Evolutionary conservation across 2,888 invertebrate species (phyloP).

Genomic region (Leptogaster cylindrica): DNA sequence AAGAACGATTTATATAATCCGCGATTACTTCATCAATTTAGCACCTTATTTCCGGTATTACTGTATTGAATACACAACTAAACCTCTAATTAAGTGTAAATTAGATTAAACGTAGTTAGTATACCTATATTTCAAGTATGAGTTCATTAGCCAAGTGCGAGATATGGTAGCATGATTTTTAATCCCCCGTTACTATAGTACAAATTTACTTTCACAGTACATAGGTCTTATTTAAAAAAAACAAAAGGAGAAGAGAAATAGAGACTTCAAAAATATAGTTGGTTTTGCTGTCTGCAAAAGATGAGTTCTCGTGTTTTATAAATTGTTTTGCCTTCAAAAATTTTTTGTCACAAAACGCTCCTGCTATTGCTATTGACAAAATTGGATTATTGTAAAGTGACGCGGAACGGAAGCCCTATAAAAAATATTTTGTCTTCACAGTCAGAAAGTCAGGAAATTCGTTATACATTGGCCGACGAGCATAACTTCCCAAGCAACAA

Average conservation of each 20-base stretch:
- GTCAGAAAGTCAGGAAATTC: conserved; percentile 49
- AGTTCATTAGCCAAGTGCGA: conserved; percentile 19
- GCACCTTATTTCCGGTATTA: conserved; percentile 15
- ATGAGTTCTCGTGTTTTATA: background rate
- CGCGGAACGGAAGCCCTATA: conserved; percentile 50
- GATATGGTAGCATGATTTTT: background rate
- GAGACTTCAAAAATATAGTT: background rate
- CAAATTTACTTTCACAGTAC: conserved; percentile 24
- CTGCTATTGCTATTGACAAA: conserved; percentile 49
- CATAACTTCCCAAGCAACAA: conserved; percentile 48
- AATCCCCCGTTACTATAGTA: background rate
- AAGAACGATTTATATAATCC: background rate
- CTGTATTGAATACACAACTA: conserved; percentile 11
- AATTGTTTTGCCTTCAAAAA: background rate
- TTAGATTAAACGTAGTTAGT: conserved; percentile 33
- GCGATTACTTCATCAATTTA: background rate
- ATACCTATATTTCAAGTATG: conserved; percentile 10
- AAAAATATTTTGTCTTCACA: conserved; percentile 40
- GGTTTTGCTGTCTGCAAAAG: background rate
- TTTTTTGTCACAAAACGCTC: conserved; percentile 28
- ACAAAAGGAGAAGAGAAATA: too few species aligned
- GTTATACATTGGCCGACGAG: conserved; percentile 46
- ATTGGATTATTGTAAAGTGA: conserved; percentile 57
- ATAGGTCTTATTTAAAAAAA: too few species aligned
- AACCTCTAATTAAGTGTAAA: conserved; percentile 28